Conservation (phyloP, 2,888 invertebrate species). For the Mythimna albipuncta region DNA sequence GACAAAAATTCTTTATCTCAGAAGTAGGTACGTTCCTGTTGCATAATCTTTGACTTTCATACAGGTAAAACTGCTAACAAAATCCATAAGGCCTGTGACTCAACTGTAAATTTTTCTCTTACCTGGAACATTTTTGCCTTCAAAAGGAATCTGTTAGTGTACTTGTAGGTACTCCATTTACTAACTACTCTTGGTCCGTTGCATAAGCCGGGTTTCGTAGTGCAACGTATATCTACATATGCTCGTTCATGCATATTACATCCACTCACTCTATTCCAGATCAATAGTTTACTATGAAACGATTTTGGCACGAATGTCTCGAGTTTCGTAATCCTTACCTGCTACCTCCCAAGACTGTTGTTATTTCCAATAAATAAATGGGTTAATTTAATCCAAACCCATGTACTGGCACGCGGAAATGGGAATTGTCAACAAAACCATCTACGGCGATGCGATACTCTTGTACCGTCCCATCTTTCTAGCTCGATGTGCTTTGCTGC, state of each 20-base stretch:
- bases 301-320: conserved; percentile 29
- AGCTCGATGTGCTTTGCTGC: no score
- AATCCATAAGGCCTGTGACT: not conserved
- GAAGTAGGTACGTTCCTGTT: no score
- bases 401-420: no score
- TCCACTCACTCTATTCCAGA: conserved; percentile 34
- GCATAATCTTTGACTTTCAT: no score
- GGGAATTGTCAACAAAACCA: no score
- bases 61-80: not conserved
- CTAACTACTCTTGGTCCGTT: not conserved
- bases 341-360: conserved; percentile 29
- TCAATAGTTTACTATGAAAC: conserved; percentile 48
- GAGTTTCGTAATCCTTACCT: conserved; percentile 14
- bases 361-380: conserved; percentile 35
- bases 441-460: no score
- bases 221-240: conserved; percentile 26
- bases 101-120: no score
- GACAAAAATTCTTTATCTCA: no score
- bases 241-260: conserved; percentile 50
- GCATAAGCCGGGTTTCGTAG: conserved; percentile 13
- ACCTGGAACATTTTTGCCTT: not conserved
- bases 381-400: conserved; percentile 30
- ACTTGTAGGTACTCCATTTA: conserved; percentile 7
- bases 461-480: no score
- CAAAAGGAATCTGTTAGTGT: not conserved